These are phyloP conservation scores for Steinernema feltiae DNA, from an alignment of 1,140 invertebrate species.

Conservation along the genomic window DNA sequence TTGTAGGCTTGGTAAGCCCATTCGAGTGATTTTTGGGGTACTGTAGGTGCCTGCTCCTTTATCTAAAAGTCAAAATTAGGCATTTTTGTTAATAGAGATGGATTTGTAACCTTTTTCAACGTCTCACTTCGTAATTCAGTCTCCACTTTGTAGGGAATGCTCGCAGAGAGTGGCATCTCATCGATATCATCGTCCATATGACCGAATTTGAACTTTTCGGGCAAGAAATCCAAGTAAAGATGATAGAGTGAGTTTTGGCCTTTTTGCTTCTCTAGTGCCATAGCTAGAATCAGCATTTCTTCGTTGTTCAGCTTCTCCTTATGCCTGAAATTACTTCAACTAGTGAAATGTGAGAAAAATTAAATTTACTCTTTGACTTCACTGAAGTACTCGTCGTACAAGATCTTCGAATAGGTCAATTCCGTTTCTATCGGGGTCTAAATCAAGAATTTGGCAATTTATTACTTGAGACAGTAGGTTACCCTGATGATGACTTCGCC, in stretches of 20 bases:
- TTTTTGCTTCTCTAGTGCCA: neutral
- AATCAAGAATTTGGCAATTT: neutral
- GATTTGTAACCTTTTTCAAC: too few species aligned
- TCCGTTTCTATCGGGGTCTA: neutral
- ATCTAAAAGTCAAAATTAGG: too few species aligned
- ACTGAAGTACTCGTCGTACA: neutral
- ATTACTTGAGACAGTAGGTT: too few species aligned
- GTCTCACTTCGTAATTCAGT: neutral
- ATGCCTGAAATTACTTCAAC: neutral
- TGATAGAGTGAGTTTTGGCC: neutral
- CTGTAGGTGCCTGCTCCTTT: too few species aligned
- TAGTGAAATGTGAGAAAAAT: neutral
- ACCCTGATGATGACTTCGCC: too few species aligned
- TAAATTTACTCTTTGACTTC: neutral
- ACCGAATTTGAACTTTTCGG: neutral
- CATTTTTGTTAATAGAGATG: too few species aligned
- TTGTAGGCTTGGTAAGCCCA: too few species aligned
- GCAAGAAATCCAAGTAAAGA: neutral
- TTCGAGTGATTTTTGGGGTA: too few species aligned
- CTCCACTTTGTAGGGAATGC: neutral
- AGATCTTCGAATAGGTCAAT: neutral
- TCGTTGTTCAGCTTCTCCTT: neutral
- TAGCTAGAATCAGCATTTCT: neutral
- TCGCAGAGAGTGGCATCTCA: neutral
- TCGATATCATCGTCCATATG: neutral